Percentiles rank a stretch among this genome's conserved stretches.
Conservation (phyloP, 2,113 vertebrate genomes). For the Silurus glanis region DNA sequence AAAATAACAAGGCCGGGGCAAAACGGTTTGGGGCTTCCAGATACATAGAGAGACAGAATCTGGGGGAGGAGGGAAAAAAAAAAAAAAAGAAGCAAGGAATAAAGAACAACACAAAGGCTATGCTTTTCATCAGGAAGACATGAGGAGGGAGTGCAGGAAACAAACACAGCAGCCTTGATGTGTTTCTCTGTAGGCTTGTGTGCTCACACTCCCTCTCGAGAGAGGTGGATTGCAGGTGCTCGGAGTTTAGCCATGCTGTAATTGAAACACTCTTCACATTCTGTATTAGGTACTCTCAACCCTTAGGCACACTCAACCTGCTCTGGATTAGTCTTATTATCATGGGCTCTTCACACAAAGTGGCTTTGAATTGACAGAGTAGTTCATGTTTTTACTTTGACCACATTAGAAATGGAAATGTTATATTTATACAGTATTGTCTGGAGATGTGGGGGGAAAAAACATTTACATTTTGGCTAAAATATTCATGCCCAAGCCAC, state of each 20-base stretch:
- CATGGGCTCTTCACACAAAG: conserved; percentile 25
- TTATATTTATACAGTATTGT: neutral
- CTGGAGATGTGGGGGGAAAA: neutral
- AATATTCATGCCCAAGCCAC: neutral
- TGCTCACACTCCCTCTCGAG: neutral
- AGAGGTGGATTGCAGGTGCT: conserved; percentile 37
- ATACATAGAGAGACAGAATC: neutral
- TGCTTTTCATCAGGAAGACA: neutral
- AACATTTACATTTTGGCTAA: neutral
- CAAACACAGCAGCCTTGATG: neutral
- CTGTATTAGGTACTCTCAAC: conserved; percentile 14
- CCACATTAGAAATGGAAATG: neutral
- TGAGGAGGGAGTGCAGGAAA: conserved; percentile 9
- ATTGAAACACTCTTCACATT: conserved; percentile 40
- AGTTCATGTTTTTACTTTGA: neutral
- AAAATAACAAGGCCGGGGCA: conserved; percentile 3
- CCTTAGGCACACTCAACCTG: conserved; percentile 14
- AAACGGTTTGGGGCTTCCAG: neutral
- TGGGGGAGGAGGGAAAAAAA: neutral
- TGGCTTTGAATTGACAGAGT: conserved; percentile 9
- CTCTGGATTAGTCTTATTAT: conserved; percentile 36
- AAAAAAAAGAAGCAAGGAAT: neutral
- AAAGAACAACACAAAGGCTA: neutral
- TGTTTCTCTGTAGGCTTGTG: neutral
- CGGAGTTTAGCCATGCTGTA: conserved; percentile 26